A percentile compares a stretch with the other conserved stretches of the same genome.
These are phyloP conservation scores for Acropora tenuis DNA, from an alignment of 64 coral and sea anemone genomes.

Conservation along the genomic window DNA sequence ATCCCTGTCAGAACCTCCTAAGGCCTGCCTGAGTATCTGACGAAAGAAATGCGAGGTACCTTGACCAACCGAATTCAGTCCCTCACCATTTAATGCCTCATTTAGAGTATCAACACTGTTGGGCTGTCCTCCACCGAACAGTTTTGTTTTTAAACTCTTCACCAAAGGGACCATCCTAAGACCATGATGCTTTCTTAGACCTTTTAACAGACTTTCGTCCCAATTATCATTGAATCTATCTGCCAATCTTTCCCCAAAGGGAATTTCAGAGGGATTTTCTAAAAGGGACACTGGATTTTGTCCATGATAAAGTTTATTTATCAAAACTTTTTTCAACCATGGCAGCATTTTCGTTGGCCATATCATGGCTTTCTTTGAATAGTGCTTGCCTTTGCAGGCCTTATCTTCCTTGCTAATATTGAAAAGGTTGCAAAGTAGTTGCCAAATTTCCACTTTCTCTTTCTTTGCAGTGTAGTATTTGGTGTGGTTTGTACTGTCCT, in stretches of 20 bases:
- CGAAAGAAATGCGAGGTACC: slow-evolving; percentile 50
- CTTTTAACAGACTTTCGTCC: slow-evolving; percentile 44
- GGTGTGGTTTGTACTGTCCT: neutral
- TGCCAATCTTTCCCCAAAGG: neutral
- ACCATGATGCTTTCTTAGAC: slow-evolving; percentile 39
- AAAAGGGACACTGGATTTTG: slow-evolving; percentile 37
- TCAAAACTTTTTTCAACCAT: slow-evolving; percentile 72
- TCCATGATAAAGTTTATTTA: slow-evolving; percentile 60
- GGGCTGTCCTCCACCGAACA: slow-evolving; percentile 36
- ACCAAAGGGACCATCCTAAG: slow-evolving; percentile 76
- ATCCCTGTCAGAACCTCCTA: slow-evolving; percentile 82
- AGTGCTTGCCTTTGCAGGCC: slow-evolving; percentile 12
- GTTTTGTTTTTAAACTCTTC: slow-evolving; percentile 68
- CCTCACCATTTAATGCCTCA: slow-evolving; percentile 38
- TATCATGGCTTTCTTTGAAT: slow-evolving; percentile 95
- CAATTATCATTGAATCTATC: slow-evolving; percentile 78
- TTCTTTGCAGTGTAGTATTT: neutral
- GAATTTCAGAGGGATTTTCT: slow-evolving; percentile 43
- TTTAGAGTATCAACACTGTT: slow-evolving; percentile 22
- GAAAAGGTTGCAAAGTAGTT: slow-evolving; percentile 7
- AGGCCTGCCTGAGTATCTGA: slow-evolving; percentile 69
- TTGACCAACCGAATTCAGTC: slow-evolving; percentile 53
- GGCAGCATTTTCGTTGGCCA: slow-evolving; percentile 97
- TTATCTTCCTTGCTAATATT: slow-evolving; percentile 7
- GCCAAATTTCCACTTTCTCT: neutral